Percentiles rank a stretch among this genome's conserved stretches.
Conservation (phyloP, 2,797 vertebrate genomes). For the Macropus fuliginosus region DNA sequence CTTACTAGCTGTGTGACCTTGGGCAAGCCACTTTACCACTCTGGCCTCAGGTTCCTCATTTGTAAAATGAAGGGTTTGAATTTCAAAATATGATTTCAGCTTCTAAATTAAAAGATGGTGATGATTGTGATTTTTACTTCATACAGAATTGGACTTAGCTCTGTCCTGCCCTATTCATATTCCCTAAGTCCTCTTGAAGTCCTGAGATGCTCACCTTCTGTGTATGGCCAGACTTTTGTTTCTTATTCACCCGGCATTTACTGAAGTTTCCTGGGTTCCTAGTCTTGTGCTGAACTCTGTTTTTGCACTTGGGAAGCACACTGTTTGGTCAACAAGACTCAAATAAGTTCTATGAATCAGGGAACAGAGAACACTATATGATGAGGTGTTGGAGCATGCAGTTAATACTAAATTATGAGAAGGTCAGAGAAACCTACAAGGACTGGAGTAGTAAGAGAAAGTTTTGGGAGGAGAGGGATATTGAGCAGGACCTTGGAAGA, state of each 20-base stretch:
- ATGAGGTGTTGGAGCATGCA: neutral
- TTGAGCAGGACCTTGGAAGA: neutral
- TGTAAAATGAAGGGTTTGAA: neutral
- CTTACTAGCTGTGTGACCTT: neutral
- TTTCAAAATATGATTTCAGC: neutral
- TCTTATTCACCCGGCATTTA: neutral
- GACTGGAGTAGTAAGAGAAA: neutral
- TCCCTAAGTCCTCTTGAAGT: neutral
- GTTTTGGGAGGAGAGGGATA: neutral
- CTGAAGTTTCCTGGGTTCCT: neutral
- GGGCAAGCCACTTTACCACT: neutral
- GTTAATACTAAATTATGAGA: neutral
- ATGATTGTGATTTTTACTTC: neutral
- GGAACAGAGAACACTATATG: neutral
- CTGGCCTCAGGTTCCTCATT: neutral
- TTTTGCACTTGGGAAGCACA: neutral
- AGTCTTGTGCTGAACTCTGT: neutral
- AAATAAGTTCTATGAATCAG: neutral
- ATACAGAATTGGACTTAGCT: neutral
- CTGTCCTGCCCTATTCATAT: neutral
- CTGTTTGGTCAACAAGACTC: neutral
- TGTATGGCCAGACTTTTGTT: neutral
- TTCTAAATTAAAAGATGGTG: neutral
- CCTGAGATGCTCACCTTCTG: neutral
- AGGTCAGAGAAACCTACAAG: neutral